Evolutionary conservation across 2,113 vertebrate genomes (phyloP).

Genomic region (Argyrosomus japonicus): DNA sequence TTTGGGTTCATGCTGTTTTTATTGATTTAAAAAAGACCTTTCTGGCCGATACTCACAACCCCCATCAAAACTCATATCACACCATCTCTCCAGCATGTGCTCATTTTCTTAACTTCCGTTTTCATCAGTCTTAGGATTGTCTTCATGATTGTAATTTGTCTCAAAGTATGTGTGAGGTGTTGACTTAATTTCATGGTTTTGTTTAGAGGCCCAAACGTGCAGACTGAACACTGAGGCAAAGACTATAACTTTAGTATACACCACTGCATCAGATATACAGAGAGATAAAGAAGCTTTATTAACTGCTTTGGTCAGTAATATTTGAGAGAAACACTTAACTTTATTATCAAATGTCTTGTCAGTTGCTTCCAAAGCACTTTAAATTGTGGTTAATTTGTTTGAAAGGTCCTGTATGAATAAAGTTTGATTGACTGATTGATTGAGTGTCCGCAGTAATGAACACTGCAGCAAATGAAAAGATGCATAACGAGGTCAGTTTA

Average conservation of each 20-base stretch:
- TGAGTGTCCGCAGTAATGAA: neutral
- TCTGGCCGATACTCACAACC: neutral
- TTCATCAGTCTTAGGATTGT: neutral
- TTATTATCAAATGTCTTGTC: no score
- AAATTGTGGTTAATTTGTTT: neutral
- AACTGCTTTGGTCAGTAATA: no score
- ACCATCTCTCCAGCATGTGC: neutral
- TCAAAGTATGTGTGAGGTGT: neutral
- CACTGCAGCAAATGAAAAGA: neutral
- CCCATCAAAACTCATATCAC: neutral
- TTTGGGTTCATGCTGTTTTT: neutral
- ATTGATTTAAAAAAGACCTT: neutral
- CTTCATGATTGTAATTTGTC: neutral
- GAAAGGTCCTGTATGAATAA: no score
- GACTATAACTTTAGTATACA: no score
- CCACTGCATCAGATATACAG: no score
- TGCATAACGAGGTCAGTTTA: neutral
- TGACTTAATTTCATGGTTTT: no score
- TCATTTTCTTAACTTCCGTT: neutral
- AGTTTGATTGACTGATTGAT: no score
- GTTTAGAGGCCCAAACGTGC: no score
- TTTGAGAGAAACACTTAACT: no score
- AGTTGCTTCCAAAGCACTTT: no score
- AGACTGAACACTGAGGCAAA: no score
- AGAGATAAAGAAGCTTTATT: no score